Conservation (phyloP, 2,888 invertebrate genomes). For the Leptinotarsa peninsularis region DNA sequence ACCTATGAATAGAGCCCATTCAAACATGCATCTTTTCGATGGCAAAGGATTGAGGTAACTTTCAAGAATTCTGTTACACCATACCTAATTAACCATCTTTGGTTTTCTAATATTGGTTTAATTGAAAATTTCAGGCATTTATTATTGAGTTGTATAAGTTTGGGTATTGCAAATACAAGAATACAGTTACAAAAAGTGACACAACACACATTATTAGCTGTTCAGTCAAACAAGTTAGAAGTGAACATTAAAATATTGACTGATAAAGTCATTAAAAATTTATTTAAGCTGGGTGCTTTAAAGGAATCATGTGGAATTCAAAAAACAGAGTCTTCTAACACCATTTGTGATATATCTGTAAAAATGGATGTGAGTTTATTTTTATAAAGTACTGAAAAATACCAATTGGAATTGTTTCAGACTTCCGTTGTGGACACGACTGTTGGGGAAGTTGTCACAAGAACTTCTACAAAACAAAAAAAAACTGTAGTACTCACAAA, state of each 20-base stretch:
- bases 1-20: conserved; percentile 77
- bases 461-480: conserved; percentile 42
- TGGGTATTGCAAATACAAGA: conserved; percentile 73
- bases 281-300: conserved; percentile 67
- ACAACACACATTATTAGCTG: conserved; percentile 73
- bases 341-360: conserved; percentile 55
- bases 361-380: conserved; percentile 50
- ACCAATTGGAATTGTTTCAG: conserved; percentile 30
- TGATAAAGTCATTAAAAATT: conserved; percentile 65
- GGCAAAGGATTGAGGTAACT: conserved; percentile 68
- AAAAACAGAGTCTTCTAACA: conserved; percentile 40
- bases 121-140: conserved; percentile 66
- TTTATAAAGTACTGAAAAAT: not conserved
- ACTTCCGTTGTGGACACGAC: conserved; percentile 26
- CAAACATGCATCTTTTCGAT: conserved; percentile 70
- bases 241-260: conserved; percentile 65
- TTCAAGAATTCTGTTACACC: no score
- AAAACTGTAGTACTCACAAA: conserved; percentile 53
- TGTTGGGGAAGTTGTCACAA: conserved; percentile 17
- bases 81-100: not conserved
- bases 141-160: conserved; percentile 77
- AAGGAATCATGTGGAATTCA: conserved; percentile 51
- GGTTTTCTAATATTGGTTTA: not conserved
- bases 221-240: conserved; percentile 69
- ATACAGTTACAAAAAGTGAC: conserved; percentile 69